Evolutionary conservation across 2,113 vertebrate species (phyloP), one percentile per base, ranked within the genome.

Genomic region (Calidris pugnax): DNA sequence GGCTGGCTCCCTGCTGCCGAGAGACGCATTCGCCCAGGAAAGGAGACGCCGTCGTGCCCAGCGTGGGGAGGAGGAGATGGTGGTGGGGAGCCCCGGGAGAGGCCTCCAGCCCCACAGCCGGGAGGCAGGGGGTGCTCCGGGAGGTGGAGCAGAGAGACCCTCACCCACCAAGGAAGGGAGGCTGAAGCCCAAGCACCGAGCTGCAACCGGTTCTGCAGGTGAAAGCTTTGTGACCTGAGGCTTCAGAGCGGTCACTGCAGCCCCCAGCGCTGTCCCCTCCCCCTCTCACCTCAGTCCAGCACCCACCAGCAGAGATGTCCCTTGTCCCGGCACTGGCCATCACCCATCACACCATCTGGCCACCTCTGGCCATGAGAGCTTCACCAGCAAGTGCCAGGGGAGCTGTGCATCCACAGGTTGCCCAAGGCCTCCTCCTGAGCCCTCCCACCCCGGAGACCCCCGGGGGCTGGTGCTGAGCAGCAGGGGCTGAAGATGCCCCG

Each of bases 351-450:
- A n/a, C 39, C 17, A 11, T 10, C 12, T 19, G 30, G 24, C 15
- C 4, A 23, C 0, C 1, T 57, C 35, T 33, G 9, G 76, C 89
- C 30, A 0, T 1, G 3, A 39, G 24, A 45, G 32, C 45, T 14
- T 41, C 41, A n/a, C 21, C 43, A 33, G 48, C 4, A 10, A 30
- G 53, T 1, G 6, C 32, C 75, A 12, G 2, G 35, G 39, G 5
- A 75, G 28, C 77, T 21, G 32, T 4, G 14, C 41, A 5, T 2
- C 11, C 12, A 32, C 18, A 45, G 59, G 0, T 50, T 45, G 51
- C 53, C 4, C 3, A 28, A 73, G 60, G 41, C 62, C 5, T 66
- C 27, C 26, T 0, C 47, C 47, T 47, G 0, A 62, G 47, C 59
- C 7, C 1, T 13, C 55, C 67, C 13, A 1, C 39, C 71, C 14